phyloP scores from a whole-genome alignment of 2,797 vertebrate genomes.

The Phataginus tricuspis region DNA sequence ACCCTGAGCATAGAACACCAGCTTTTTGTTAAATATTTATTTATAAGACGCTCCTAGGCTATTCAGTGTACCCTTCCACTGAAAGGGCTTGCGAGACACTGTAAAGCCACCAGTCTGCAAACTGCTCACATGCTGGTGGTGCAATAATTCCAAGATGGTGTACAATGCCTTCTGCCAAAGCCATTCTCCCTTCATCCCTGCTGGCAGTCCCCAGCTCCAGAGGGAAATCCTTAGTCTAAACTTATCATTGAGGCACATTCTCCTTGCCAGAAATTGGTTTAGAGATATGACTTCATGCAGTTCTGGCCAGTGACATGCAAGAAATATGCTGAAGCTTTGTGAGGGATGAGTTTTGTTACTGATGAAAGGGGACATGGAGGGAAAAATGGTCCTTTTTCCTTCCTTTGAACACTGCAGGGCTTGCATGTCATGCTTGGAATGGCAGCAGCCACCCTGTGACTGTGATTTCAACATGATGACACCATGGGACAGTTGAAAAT shows the following conservation, averaged over 20 bases:
- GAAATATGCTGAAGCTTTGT: not conserved
- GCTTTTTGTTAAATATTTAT: conserved; percentile 34
- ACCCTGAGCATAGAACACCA: not conserved
- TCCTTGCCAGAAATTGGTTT: not conserved
- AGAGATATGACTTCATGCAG: not conserved
- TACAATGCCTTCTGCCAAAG: not conserved
- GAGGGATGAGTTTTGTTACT: not conserved
- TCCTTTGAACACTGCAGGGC: not conserved
- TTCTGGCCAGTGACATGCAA: not conserved
- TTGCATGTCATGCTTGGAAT: not conserved
- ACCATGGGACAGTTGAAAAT: not conserved
- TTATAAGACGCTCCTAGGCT: conserved; percentile 20
- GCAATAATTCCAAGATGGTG: not conserved
- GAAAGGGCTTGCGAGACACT: not conserved
- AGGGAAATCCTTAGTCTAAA: not conserved
- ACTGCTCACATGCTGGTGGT: not conserved
- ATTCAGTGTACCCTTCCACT: not conserved
- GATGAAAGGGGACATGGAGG: not conserved
- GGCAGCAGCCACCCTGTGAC: not conserved
- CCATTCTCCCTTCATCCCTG: not conserved
- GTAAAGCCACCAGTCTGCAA: not conserved
- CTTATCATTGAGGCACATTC: not conserved
- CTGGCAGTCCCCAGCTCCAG: not conserved
- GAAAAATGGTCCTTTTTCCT: not conserved
- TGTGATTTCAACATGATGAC: not conserved